Base-by-base conservation (phyloP, 1,140 invertebrate species). In the Bombus confusus region DNA sequence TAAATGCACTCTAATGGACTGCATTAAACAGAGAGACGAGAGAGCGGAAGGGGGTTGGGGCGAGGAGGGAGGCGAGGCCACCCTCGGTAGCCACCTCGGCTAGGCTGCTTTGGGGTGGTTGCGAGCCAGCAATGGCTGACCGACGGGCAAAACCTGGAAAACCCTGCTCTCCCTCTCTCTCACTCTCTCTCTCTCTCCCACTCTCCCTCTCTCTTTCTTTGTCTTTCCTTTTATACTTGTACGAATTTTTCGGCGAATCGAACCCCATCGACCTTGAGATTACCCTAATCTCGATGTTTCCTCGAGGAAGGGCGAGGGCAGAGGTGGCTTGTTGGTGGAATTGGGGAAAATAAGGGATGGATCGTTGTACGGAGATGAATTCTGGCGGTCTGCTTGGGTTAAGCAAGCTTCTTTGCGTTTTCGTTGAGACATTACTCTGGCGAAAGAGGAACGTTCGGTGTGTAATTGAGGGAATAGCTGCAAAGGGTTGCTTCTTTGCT, bases 1-100 rank as follows among this genome's bases (percentile, higher is more conserved):
- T 94, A 95, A 94, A 95, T 94, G 94, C 93, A 94, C 94, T 94
- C 94, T 94, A 91, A 91, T 91, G 90, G 90, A 91, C 90, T 91
- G 90, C 90, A 91, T 91, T 91, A 91, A 91, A 91, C 87, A 88
- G 90, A 91, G 90, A 83, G 90, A 88, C 85, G 84, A 74, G 76
- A 83, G 88, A 66, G 89, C 52, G 83, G 75, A 91, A 91, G 92
- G 92, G 92, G 92, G 91, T 92, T 91, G 92, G 69, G 66, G 87
- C 84, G 78, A 82, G 28, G 41, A 18, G 83, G 43, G 73, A 75
- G n/a, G n/a, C 22, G 86, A 43, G 66, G 66, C 59, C 31, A 62
- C 31, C 69, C 69, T 25, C 28, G 69, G 69, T 72, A 28, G 69
- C 69, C 37, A 25, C 28, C 62, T 39, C 66, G 75, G 77, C 39